Conservation (phyloP, 2,113 vertebrate genomes). For the Sus scrofa region T2T-Sscrofa CM000826.6:33012001-33012500, state of each 20-base stretch:
- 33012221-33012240: not conserved
- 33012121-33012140: conserved; percentile 35
- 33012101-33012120: conserved; percentile 22
- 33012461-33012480: too few species aligned
- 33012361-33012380: not conserved
- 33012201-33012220: not conserved
- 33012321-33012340: not conserved
- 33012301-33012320: conserved; percentile 32
- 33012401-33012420: too few species aligned
- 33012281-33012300: not conserved
- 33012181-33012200: conserved; percentile 20
- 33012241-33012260: not conserved
- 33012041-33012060: conserved; percentile 18
- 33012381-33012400: too few species aligned
- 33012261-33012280: not conserved
- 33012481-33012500: too few species aligned
- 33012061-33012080: conserved; percentile 10
- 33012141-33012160: conserved; percentile 39
- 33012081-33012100: not conserved
- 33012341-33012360: conserved; percentile 18
- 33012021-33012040: conserved; percentile 26
- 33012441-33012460: too few species aligned
- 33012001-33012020: not conserved
- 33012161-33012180: not conserved
- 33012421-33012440: too few species aligned